Base-by-base conservation (phyloP, 2,797 vertebrate species). In the Manis crassicaudata region DNA sequence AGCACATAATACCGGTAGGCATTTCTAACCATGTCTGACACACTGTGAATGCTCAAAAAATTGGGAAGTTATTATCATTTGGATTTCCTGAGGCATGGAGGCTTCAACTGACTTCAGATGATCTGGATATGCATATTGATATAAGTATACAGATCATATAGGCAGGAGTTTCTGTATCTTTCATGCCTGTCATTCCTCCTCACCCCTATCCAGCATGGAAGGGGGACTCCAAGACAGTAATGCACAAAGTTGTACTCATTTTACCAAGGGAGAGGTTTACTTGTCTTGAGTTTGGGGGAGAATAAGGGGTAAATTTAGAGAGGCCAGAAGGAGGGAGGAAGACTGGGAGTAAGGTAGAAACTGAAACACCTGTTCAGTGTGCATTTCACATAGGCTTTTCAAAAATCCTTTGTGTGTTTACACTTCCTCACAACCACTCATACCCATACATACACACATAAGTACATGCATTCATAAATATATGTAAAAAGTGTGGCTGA, bases 1-100 rank as follows among this genome's bases (percentile, higher is more conserved):
- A 29, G 46, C 6, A 17, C 8, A 50, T 3, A 27, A 77, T 35
- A 10, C 29, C 46, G 2, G 0, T 9, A 3, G 7, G 8, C 12
- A 29, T 63, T 70, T 88, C 2, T 5, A 9, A 14, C 7, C 56
- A 8, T 25, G 3, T 37, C n/a, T 79, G 27, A 9, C 14, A 56
- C 8, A 1, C 35, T 21, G 10, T 4, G 18, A n/a, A 5, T 90
- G 0, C 1, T 67, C 21, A 62, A 13, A 27, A 67, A 37, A 56
- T 7, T 83, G 5, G 32, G 35, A 68, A 35, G 7, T 37, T 29
- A 56, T 67, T 21, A 32, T 21, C 17, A 16, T 10, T 37, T 4
- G 9, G 7, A n/a, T 52, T 27, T 77, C 7, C 8, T 70, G 9
- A 56, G 18, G 20, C 14, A 13, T 46, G 18, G 46, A 27, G 25